These are phyloP conservation scores for Antitype chi DNA, from an alignment of 2,888 invertebrate genomes.

Conservation along the genomic window DNA sequence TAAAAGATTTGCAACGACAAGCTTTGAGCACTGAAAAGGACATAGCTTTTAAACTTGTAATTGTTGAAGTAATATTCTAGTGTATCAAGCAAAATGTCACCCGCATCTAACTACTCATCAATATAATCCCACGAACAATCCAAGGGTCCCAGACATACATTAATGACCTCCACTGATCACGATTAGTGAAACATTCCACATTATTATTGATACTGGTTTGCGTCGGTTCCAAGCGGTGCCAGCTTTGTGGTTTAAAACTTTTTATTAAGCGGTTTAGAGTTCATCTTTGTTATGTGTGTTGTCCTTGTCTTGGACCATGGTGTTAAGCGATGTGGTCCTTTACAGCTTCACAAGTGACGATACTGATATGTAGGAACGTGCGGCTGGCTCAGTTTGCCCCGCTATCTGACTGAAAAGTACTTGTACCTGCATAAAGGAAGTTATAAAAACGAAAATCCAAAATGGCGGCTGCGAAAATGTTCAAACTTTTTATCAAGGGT, in stretches of 20 bases:
- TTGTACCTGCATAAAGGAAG: background rate
- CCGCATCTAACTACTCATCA: slow-evolving; percentile 29
- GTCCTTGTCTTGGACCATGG: background rate
- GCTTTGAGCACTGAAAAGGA: background rate
- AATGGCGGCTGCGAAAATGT: no score
- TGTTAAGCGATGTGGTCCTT: background rate
- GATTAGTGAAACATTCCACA: slow-evolving; percentile 58
- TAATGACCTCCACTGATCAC: slow-evolving; percentile 52
- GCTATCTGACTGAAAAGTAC: background rate
- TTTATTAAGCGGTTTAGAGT: slow-evolving; percentile 40
- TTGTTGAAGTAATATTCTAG: background rate
- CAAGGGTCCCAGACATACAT: slow-evolving; percentile 49
- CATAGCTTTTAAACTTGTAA: background rate
- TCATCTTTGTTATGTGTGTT: slow-evolving; percentile 13
- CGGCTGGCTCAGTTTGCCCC: background rate
- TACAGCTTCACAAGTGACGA: background rate
- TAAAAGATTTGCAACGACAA: background rate
- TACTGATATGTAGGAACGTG: background rate
- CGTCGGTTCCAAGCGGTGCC: slow-evolving; percentile 34
- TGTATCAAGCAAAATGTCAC: background rate
- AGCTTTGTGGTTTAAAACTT: slow-evolving; percentile 39
- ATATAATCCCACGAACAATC: slow-evolving; percentile 51
- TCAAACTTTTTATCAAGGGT: no score
- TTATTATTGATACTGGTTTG: slow-evolving; percentile 55
- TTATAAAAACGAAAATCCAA: background rate